Evolutionary conservation across 2,888 invertebrate species (phyloP), one percentile per base, ranked within the genome.

Genomic region (Crossocerus cetratus): DNA sequence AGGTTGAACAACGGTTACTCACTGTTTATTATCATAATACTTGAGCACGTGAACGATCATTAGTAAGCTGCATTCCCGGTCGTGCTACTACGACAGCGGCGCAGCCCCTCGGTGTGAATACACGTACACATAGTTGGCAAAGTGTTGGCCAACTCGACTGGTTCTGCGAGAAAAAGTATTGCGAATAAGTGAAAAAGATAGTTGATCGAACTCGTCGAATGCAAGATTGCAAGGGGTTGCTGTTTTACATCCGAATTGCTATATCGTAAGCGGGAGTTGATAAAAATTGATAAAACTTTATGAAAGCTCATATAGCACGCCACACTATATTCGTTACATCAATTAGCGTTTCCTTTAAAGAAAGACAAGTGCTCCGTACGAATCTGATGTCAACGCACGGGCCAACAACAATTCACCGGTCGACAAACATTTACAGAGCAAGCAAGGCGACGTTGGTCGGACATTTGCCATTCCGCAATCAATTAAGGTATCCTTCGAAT

Each of bases 11-110:
- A 69, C 57, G 64, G 64, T 71, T 64, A 59, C 62, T 59, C 69
- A 66, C 59, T 70, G 65, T 75, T 68, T 72, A 74, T 77, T 75
- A 75, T 72, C 69, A 69, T 73, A 78, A 71, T 65, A 62, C 23
- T 42, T 45, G 65, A 71, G 59, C 77, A 65, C 74, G 74, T 71
- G 71, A 71, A 71, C 57, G 32, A n/a, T 69, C 63, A 68, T 60
- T 71, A 64, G 32, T 57, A 67, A 53, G 60, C 74, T 23, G 56
- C 23, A 59, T 55, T 56, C 32, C 32, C 32, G 32, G 5, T 32
- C 32, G 32, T 11, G 8, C 32, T 8, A 32, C 2, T 32, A 32
- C 11, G n/a, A n/a, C 32, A 32, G 5, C 5, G 11, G 32, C 1
- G n/a, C 32, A 8, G 5, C 11, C 23, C 4, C 8, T 32, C 32